Evolutionary conservation across 2,888 invertebrate genomes (phyloP).

Genomic region (Hydrotaea diabolus): DNA sequence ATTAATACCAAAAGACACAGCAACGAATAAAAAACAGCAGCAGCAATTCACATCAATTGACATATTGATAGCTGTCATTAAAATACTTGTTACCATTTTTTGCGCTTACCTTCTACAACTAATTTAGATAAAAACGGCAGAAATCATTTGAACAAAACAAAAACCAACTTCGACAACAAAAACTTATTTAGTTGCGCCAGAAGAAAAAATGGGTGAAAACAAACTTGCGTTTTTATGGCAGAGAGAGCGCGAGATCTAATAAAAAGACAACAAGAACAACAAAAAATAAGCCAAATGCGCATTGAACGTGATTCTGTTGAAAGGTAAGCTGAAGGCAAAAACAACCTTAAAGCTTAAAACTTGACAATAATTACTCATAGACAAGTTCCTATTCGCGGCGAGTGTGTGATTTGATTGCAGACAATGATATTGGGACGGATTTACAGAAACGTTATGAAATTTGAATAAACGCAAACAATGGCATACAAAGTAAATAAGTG

Average conservation of each 20-base stretch:
- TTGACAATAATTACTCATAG: constrained; percentile 26
- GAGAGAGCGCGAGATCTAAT: too few species aligned
- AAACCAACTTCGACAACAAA: too few species aligned
- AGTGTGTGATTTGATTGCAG: not conserved
- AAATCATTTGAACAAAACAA: not conserved
- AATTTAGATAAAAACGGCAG: constrained; percentile 48
- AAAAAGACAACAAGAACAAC: too few species aligned
- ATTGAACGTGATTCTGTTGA: not conserved
- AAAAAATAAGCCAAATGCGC: not conserved
- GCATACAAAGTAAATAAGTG: not conserved
- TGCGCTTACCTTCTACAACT: constrained; percentile 30
- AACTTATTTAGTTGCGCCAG: constrained; percentile 30
- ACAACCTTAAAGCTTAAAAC: constrained; percentile 32
- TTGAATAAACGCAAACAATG: not conserved
- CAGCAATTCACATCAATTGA: constrained; percentile 60
- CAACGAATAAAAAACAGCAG: constrained; percentile 26
- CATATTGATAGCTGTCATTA: constrained; percentile 69
- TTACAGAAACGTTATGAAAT: not conserved
- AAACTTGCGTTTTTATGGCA: not conserved
- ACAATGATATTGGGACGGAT: not conserved
- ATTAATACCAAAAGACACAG: constrained; percentile 31
- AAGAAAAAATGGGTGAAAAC: not conserved
- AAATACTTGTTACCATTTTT: constrained; percentile 57
- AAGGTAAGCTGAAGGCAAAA: not conserved
- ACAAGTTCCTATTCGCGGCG: not conserved